These are phyloP conservation scores for Cenopis cana DNA, from an alignment of 2,888 invertebrate genomes.

Conservation along the genomic window DNA sequence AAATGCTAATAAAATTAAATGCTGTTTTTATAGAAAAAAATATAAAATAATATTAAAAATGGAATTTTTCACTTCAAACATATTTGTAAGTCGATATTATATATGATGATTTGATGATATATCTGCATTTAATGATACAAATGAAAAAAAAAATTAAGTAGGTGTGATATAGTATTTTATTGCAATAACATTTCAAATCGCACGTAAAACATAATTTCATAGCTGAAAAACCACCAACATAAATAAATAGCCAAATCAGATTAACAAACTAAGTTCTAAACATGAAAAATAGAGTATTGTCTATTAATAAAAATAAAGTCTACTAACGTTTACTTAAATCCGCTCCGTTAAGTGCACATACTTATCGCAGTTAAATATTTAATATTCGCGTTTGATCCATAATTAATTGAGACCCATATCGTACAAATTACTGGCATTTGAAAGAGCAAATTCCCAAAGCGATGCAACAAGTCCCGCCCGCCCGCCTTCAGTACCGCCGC, in stretches of 20 bases:
- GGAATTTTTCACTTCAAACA: background rate
- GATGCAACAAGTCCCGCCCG: slow-evolving; percentile 77
- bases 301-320: background rate
- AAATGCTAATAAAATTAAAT: no score
- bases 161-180: background rate
- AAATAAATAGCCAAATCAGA: background rate
- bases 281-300: background rate
- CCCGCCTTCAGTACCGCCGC: slow-evolving; percentile 78
- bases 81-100: background rate
- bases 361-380: slow-evolving; percentile 12
- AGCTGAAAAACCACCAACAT: background rate
- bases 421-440: slow-evolving; percentile 62
- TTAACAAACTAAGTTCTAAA: background rate
- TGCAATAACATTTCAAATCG: background rate
- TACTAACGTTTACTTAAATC: background rate
- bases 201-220: background rate
- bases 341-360: background rate
- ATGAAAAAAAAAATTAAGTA: no score
- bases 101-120: background rate
- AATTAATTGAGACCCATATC: slow-evolving; percentile 19
- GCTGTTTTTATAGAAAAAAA: background rate
- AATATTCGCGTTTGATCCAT: slow-evolving; percentile 21
- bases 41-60: background rate
- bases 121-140: no score
- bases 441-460: slow-evolving; percentile 63